Evolutionary conservation across 2,113 vertebrate species (phyloP).

Genomic region (Oncorhynchus clarkii): DNA sequence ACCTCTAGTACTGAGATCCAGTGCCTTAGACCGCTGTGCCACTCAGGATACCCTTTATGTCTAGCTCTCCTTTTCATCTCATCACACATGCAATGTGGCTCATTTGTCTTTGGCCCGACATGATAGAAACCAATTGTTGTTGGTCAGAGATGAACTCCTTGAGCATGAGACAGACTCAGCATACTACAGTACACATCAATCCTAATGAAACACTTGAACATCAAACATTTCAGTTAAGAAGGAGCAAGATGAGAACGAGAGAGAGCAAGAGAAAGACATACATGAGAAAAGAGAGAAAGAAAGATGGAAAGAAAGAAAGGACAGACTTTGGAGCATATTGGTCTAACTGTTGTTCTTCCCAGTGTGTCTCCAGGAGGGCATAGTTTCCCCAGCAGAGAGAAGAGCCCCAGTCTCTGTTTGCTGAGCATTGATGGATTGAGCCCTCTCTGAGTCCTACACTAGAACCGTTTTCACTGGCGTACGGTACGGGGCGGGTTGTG

Average conservation of each 20-base stretch:
- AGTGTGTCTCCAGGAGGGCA: slow-evolving; percentile 27
- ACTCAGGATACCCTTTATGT: neutral
- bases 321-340: slow-evolving; percentile 5
- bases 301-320: neutral
- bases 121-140: neutral
- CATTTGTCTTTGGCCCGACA: neutral
- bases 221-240: neutral
- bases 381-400: slow-evolving; percentile 14
- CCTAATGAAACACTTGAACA: neutral
- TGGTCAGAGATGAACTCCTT: neutral
- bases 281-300: neutral
- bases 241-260: too few species aligned
- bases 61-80: neutral
- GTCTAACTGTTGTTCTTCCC: slow-evolving; percentile 23
- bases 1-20: too few species aligned
- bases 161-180: too few species aligned
- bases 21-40: too few species aligned
- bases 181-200: neutral
- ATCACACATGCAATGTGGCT: neutral
- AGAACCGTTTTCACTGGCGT: slow-evolving; percentile 50
- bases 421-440: slow-evolving; percentile 45
- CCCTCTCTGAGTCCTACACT: slow-evolving; percentile 39
- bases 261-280: neutral
- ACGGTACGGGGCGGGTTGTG: neutral
- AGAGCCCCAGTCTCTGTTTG: slow-evolving; percentile 46